phyloP scores from a whole-genome alignment of 2,113 vertebrate species.

The Tachysurus fulvidraco region DNA sequence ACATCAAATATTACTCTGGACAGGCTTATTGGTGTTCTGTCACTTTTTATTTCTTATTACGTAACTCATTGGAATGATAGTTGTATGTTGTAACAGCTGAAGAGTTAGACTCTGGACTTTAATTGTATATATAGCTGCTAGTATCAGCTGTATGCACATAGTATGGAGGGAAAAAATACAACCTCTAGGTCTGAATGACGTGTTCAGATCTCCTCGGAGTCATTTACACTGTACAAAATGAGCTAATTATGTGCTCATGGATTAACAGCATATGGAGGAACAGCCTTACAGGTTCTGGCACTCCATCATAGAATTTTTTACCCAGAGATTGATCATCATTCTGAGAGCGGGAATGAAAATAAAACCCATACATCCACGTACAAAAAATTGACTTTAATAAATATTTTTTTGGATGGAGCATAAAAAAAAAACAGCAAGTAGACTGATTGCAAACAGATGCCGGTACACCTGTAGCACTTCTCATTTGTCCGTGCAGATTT shows the following conservation, averaged over 20 bases:
- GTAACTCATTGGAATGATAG: conserved; percentile 17
- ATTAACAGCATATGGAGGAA: conserved; percentile 61
- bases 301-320: conserved; percentile 67
- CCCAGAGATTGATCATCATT: conserved; percentile 70
- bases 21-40: background rate
- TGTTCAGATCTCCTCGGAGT: conserved; percentile 28
- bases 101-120: background rate
- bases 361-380: conserved; percentile 43
- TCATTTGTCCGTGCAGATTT: conserved; percentile 46
- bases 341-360: conserved; percentile 53
- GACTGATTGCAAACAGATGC: conserved; percentile 74
- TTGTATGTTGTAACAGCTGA: conserved; percentile 50
- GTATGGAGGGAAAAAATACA: background rate
- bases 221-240: conserved; percentile 31
- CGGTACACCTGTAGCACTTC: conserved; percentile 68
- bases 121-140: background rate
- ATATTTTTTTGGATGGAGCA: conserved; percentile 54
- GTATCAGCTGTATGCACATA: background rate
- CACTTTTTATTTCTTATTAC: background rate
- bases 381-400: conserved; percentile 48
- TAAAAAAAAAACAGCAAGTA: conserved; percentile 44
- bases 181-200: background rate
- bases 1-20: background rate
- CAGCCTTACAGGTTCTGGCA: conserved; percentile 58
- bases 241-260: conserved; percentile 38